phyloP scores from a whole-genome alignment of 1,140 invertebrate species.

The Akabosia matsudoensis region DNA sequence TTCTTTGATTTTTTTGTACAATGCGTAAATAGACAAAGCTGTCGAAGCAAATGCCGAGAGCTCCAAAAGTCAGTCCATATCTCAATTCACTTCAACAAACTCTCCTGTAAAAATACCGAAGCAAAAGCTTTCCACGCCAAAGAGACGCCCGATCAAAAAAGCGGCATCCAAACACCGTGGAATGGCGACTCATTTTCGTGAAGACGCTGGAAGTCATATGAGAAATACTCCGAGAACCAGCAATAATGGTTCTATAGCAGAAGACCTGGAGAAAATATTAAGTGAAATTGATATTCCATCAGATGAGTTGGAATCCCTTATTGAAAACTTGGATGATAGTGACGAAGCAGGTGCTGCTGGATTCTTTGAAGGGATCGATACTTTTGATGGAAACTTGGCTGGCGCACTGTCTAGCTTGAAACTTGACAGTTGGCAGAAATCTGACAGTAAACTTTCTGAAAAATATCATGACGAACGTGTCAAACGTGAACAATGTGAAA shows the following conservation, averaged over 20 bases:
- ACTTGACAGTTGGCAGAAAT: constrained; percentile 28
- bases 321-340: constrained; percentile 28
- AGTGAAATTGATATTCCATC: constrained; percentile 26
- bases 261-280: constrained; percentile 31
- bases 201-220: background rate
- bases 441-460: constrained; percentile 28
- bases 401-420: constrained; percentile 30
- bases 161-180: background rate
- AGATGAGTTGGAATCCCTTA: constrained; percentile 37
- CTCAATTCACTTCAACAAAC: too few species aligned
- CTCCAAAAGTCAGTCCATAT: too few species aligned
- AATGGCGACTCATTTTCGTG: background rate
- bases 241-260: background rate
- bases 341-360: background rate
- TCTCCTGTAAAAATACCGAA: background rate
- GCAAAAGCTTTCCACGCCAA: background rate
- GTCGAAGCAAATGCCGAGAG: too few species aligned
- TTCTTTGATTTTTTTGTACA: too few species aligned
- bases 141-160: background rate
- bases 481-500: constrained; percentile 40
- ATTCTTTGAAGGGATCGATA: background rate
- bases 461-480: constrained; percentile 43
- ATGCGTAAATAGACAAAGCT: too few species aligned
- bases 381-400: constrained; percentile 19
- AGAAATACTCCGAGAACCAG: background rate